Evolutionary conservation across 2,113 vertebrate genomes (phyloP).

Genomic region (Mystacornis crossleyi): DNA sequence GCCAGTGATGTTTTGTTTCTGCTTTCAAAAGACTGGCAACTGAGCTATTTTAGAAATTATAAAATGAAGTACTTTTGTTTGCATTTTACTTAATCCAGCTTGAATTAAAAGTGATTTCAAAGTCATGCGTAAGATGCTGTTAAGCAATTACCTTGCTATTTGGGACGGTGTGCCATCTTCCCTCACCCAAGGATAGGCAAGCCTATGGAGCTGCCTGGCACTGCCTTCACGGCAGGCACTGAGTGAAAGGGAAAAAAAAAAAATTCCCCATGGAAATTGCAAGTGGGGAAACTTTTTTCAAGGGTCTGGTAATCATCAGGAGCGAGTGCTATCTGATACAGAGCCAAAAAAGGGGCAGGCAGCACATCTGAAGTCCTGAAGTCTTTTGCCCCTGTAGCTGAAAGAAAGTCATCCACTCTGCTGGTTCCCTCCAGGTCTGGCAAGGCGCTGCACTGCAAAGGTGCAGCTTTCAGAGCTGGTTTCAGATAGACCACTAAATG

Average conservation of each 20-base stretch:
- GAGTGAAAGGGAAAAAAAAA: not conserved
- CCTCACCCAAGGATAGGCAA: not conserved
- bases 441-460: not conserved
- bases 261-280: not conserved
- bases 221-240: fast-evolving
- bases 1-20: not conserved
- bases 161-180: fast-evolving
- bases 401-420: not conserved
- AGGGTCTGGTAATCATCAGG: not conserved
- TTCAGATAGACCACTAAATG: not conserved
- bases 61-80: not conserved
- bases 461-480: not conserved
- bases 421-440: not conserved
- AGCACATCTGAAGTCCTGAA: fast-evolving
- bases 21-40: not conserved
- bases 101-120: not conserved
- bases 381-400: not conserved
- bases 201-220: not conserved
- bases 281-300: not conserved
- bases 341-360: not conserved
- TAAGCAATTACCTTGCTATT: not conserved
- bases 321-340: not conserved
- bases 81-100: not conserved
- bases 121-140: not conserved
- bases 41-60: not conserved